Percentiles rank a stretch among this genome's conserved stretches.
Conservation (phyloP, 1,140 invertebrate species). For the Drosophila parabipectinata region DNA sequence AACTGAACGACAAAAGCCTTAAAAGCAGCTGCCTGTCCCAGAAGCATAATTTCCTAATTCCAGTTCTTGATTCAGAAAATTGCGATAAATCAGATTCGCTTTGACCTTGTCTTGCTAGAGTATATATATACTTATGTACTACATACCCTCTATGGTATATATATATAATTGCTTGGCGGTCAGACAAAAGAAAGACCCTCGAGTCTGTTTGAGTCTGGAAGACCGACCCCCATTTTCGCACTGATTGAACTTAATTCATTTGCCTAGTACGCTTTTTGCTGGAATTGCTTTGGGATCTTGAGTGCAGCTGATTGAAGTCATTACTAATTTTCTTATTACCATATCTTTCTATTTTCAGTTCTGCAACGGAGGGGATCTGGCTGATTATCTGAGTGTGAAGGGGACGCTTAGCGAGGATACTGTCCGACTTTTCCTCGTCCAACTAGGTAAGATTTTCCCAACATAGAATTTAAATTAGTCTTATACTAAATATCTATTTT, state of each 20-base stretch:
- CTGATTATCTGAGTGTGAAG: conserved; percentile 96
- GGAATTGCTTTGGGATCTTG: conserved; percentile 39
- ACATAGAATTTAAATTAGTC: background rate
- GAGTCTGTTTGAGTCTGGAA: background rate
- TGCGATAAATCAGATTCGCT: conserved; percentile 65
- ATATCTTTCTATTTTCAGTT: conserved; percentile 87
- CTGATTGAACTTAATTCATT: conserved; percentile 79
- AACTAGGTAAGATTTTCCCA: conserved; percentile 92
- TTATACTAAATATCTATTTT: background rate
- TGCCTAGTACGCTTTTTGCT: conserved; percentile 70
- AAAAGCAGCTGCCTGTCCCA: conserved; percentile 34
- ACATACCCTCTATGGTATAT: too few species aligned
- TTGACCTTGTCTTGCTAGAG: conserved; percentile 56
- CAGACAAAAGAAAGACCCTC: conserved; percentile 28
- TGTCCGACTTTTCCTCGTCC: conserved; percentile 96
- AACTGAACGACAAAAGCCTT: conserved; percentile 15
- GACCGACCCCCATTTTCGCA: conserved; percentile 32
- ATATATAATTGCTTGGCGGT: conserved; percentile 26
- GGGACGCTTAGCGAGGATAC: conserved; percentile 98
- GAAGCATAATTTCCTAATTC: conserved; percentile 30
- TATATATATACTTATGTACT: too few species aligned
- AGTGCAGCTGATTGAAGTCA: background rate
- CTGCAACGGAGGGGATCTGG: conserved; percentile 99
- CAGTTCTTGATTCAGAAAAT: conserved; percentile 61
- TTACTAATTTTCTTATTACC: conserved; percentile 2